A percentile compares a stretch with the other conserved stretches of the same genome.
Conservation (phyloP, 2,888 invertebrate species). For the Drepana falcataria region DNA sequence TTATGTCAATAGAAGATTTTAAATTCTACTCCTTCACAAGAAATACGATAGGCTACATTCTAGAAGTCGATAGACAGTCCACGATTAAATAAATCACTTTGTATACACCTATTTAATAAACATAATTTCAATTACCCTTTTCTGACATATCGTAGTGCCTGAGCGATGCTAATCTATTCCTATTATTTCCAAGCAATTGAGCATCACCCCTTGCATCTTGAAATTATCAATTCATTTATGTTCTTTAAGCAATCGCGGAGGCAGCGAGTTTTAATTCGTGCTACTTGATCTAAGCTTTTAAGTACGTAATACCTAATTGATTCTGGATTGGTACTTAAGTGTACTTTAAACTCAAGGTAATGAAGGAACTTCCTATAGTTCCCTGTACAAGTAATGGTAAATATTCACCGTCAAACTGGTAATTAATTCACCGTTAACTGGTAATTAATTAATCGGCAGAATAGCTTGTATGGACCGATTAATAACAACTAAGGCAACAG, state of each 20-base stretch:
- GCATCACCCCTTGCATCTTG: slow-evolving; percentile 31
- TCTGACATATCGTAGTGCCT: no score
- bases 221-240: slow-evolving; percentile 32
- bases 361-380: slow-evolving; percentile 10
- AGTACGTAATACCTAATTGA: slow-evolving; percentile 41
- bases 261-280: slow-evolving; percentile 49
- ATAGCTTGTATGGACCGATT: no score
- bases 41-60: no score
- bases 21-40: no score
- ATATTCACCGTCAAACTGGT: slow-evolving; percentile 2
- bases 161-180: slow-evolving; percentile 47
- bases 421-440: not conserved
- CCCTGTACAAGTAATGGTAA: slow-evolving; percentile 19
- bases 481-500: no score
- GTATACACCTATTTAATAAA: no score
- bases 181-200: slow-evolving; percentile 38
- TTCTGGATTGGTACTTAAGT: slow-evolving; percentile 25
- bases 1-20: no score
- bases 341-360: not conserved
- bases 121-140: no score
- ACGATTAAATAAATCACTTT: no score
- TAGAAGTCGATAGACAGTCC: no score
- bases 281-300: slow-evolving; percentile 15
- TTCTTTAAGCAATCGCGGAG: slow-evolving; percentile 36
- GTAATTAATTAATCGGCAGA: no score